phyloP scores from a whole-genome alignment of 1,140 invertebrate genomes.

The Platyura marginata region DNA sequence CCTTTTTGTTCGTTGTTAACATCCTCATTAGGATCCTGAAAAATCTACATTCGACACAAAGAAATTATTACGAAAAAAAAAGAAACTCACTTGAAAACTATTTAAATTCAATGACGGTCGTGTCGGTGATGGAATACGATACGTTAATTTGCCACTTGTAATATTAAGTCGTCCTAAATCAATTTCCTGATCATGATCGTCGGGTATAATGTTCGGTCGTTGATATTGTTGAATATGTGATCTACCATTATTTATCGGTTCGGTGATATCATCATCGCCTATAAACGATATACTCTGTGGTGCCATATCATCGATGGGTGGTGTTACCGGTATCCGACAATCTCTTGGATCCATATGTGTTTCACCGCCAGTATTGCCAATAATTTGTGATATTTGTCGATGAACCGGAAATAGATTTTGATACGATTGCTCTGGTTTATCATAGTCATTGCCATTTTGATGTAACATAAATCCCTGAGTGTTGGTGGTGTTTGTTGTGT shows the following conservation, averaged over 20 bases:
- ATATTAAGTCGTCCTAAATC: slow-evolving; percentile 59
- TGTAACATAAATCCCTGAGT: slow-evolving; percentile 20
- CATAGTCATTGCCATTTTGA: slow-evolving; percentile 17
- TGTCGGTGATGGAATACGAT: slow-evolving; percentile 64
- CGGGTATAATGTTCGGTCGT: slow-evolving; percentile 12
- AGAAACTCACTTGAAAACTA: slow-evolving; percentile 42
- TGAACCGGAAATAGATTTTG: slow-evolving; percentile 23
- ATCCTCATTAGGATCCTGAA: slow-evolving; percentile 23
- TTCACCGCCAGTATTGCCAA: slow-evolving; percentile 11
- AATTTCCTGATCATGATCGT: slow-evolving; percentile 33
- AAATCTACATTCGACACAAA: slow-evolving; percentile 12
- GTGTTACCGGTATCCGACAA: slow-evolving; percentile 37
- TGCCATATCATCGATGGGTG: slow-evolving; percentile 60
- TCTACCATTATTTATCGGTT: neutral
- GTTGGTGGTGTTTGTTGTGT: slow-evolving; percentile 8
- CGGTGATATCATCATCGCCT: slow-evolving; percentile 34
- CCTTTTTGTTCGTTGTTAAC: slow-evolving; percentile 58
- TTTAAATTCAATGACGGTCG: slow-evolving; percentile 48
- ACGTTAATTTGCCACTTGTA: slow-evolving; percentile 68
- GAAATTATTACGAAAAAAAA: no score
- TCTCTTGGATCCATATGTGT: slow-evolving; percentile 3
- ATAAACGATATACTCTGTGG: slow-evolving; percentile 86
- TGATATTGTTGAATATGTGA: neutral
- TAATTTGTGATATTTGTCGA: slow-evolving; percentile 15
- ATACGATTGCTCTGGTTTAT: slow-evolving; percentile 11